Base-by-base conservation (phyloP, 2,888 invertebrate genomes). In the Beris chalybata region DNA sequence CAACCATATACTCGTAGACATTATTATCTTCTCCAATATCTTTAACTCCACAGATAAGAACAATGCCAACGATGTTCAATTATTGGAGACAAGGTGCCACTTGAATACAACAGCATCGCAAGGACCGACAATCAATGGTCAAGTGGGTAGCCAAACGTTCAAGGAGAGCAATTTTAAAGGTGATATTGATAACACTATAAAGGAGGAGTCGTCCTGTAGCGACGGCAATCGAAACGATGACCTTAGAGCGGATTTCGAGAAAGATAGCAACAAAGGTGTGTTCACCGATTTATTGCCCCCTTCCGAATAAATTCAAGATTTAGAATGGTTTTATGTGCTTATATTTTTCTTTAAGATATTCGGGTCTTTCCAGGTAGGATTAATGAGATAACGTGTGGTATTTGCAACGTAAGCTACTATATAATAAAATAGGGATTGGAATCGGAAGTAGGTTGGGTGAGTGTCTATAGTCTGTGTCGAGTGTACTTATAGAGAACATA, bases 21-120 rank as follows among this genome's bases (percentile, higher is more conserved):
- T 22, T 22, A 55, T 55, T 52, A 13, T 32, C 59, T 59, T 65
- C 45, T 45, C 45, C 50, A 64, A 52, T 31, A 11, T 56, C 12
- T 50, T 59, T 59, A 38, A 45, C 29, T 48, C 61, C 15, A 50
- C 74, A 71, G 74, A 76, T 73, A 76, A 77, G 74, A 72, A 74
- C 74, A 79, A 78, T 74, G 78, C 77, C 71, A 79, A 79, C 70
- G 74, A 77, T 75, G 74, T 77, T 73, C 75, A 75, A 74, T 75
- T 77, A 75, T 75, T 74, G 75, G 76, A 75, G 70, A 71, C 72
- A 74, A 72, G 71, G 72, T 71, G 67, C 67, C 67, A 70, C 67
- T 71, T 65, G 67, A 71, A 48, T 72, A 69, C 38, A 38, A 38
- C 38, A 38, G 38, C 38, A 3, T 38, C 52, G 32, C 50, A 61